phyloP scores from a whole-genome alignment of 2,888 invertebrate species.

The Beris morrisii region DNA sequence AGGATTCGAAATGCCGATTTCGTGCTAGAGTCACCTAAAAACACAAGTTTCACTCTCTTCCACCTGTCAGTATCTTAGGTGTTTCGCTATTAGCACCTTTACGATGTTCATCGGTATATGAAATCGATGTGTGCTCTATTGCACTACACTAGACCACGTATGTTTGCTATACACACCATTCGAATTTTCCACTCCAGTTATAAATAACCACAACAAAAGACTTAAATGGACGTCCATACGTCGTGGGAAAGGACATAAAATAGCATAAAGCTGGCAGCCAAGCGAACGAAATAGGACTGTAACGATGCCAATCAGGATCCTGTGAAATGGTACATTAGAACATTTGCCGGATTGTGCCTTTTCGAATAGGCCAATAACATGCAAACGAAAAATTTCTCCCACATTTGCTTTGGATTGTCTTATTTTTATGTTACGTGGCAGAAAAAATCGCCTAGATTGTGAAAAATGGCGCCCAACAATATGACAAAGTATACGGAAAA shows the following conservation, averaged over 20 bases:
- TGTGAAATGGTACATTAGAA: constrained; percentile 2
- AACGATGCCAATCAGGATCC: background rate
- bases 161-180: too few species aligned
- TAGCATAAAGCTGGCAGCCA: background rate
- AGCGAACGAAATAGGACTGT: background rate
- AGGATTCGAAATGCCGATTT: constrained; percentile 1
- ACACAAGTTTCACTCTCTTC: background rate
- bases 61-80: background rate
- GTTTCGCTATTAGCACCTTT: too few species aligned
- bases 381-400: constrained; percentile 9
- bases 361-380: constrained; percentile 17
- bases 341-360: constrained; percentile 3
- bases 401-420: background rate
- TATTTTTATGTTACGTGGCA: background rate
- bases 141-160: too few species aligned
- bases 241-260: too few species aligned
- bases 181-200: too few species aligned
- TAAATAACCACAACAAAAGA: too few species aligned
- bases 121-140: too few species aligned
- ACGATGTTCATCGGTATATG: too few species aligned
- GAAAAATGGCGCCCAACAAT: constrained; percentile 6
- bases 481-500: constrained; percentile 11
- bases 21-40: constrained; percentile 14
- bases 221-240: too few species aligned
- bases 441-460: constrained; percentile 2